Evolutionary conservation across 1,140 invertebrate species (phyloP), one percentile per base, ranked within the genome.

Genomic region (Cheumatopsyche charites): DNA sequence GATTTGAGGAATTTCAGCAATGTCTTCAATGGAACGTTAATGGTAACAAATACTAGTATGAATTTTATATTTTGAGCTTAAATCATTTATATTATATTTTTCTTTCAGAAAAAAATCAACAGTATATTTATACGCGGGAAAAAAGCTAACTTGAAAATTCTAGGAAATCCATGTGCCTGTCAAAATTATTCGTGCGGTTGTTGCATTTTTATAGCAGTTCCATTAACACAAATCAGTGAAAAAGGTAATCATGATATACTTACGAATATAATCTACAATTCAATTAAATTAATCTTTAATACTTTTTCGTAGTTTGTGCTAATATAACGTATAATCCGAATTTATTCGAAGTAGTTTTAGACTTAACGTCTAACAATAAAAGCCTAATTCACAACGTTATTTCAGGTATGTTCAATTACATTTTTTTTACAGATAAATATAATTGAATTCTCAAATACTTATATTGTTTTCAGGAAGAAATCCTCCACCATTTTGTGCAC

Each of bases 401-500:
- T 73, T 87, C 87, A 74, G 86, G 88, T 89, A 82, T 1, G 11
- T 9, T 17, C 19, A n/a, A 2, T 2, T 52, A 9, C 29, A 47
- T 42, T 26, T 41, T 65, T 7, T 41, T 15, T 47, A 5, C 2
- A 9, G 4, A 52, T 52, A 5, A 15, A 13, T 36, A 26, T 12
- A 41, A 19, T 49, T 49, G 6, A 29, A 29, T 19, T 5, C 1
- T 49, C 25, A 49, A 1, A 49, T n/a, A 26, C 23, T 52, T 23
- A 66, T 43, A 3, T 47, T 3, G 19, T 17, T 87, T 86, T 42
- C 80, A 93, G 91, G 86, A 0, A 86, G 85, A 73, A 92, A 92
- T 80, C 90, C 91, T 23, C 90, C 90, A 45, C 89, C 91, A 1
- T 77, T 90, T 3, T 94, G 92, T 78, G 11, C 15, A n/a, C 43